phyloP scores from a whole-genome alignment of 2,113 vertebrate genomes.

The Takifugu flavidus region DNA sequence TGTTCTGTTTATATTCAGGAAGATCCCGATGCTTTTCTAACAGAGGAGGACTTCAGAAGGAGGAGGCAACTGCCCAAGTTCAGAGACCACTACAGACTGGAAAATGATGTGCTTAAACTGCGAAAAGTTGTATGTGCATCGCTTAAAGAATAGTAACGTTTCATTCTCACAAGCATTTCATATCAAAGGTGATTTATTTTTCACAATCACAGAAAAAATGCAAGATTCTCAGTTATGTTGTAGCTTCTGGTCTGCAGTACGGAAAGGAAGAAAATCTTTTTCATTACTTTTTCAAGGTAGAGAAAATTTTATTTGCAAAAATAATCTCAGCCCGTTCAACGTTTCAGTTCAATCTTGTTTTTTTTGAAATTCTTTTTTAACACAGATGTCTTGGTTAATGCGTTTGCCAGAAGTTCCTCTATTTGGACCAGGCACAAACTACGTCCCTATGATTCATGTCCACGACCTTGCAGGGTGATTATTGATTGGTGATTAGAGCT shows the following conservation, averaged over 20 bases:
- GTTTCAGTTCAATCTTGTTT: neutral
- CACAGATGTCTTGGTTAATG: constrained; percentile 82
- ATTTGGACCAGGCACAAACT: constrained; percentile 83
- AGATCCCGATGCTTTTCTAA: constrained; percentile 74
- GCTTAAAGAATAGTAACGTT: neutral
- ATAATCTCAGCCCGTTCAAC: too few relatives aligned
- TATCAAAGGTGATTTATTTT: neutral
- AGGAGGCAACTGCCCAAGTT: constrained; percentile 82
- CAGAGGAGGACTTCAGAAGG: constrained; percentile 84
- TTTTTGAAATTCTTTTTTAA: constrained; percentile 7
- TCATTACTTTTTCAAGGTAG: constrained; percentile 92
- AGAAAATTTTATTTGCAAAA: neutral
- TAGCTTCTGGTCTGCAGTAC: constrained; percentile 86
- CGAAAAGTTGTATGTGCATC: constrained; percentile 80
- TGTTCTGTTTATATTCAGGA: constrained; percentile 68
- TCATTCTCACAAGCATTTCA: too few relatives aligned
- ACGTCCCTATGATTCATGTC: constrained; percentile 88
- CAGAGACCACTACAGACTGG: constrained; percentile 78
- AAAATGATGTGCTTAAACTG: constrained; percentile 84
- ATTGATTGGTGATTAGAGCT: neutral
- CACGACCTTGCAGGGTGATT: constrained; percentile 83
- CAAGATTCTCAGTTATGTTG: constrained; percentile 80
- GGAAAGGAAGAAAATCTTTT: constrained; percentile 85
- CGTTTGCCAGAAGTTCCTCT: constrained; percentile 77
- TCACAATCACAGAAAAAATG: constrained; percentile 73